These are phyloP conservation scores for Clarias fuscus DNA, from an alignment of 2,797 vertebrate genomes.

Conservation along the genomic window DNA sequence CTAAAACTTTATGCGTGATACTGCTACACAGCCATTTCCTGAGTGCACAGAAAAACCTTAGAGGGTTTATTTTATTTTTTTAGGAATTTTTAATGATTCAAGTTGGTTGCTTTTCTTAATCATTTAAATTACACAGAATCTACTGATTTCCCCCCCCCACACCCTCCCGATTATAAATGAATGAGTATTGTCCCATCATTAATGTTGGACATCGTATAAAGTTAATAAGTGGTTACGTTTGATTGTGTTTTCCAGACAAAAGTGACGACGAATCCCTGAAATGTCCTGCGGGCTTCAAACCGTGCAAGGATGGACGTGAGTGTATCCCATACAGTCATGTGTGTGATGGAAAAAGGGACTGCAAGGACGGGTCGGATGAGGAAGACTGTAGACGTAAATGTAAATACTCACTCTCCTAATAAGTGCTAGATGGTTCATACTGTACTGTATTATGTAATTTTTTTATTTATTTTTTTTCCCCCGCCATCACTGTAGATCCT, in stretches of 20 bases:
- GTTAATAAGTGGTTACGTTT: background rate
- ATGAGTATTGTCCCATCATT: no score
- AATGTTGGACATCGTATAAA: no score
- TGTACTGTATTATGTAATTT: background rate
- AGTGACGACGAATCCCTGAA: background rate
- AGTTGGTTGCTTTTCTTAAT: no score
- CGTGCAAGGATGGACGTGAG: conserved; percentile 65
- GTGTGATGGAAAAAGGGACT: conserved; percentile 77
- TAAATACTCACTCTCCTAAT: conserved; percentile 6
- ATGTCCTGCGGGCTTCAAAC: conserved; percentile 63
- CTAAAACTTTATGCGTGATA: no score
- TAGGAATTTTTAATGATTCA: no score
- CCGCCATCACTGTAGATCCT: background rate
- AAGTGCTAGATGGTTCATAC: background rate
- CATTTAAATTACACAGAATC: no score
- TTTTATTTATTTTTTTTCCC: background rate
- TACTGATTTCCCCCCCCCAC: no score
- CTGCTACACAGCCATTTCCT: no score
- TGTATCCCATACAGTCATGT: conserved; percentile 66
- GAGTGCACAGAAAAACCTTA: no score
- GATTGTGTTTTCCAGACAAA: background rate
- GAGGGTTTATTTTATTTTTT: no score
- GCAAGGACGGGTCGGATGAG: conserved; percentile 76
- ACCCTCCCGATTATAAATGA: no score
- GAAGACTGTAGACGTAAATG: conserved; percentile 62